These are phyloP conservation scores for Protobothrops flavoviridis DNA, from an alignment of 2,113 vertebrate genomes.

Conservation along the genomic window DNA sequence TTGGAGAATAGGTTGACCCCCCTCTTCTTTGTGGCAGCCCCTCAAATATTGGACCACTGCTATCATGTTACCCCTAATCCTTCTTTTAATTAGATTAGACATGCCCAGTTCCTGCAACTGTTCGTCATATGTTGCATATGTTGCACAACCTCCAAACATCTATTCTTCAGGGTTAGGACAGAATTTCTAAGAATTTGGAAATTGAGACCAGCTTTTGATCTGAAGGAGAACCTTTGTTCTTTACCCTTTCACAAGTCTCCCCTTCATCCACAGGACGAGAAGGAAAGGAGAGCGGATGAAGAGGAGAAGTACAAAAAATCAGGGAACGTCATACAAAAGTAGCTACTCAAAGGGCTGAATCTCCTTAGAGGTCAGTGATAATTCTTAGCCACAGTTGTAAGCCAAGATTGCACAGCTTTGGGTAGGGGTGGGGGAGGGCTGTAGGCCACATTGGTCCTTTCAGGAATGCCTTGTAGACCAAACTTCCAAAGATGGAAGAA, in stretches of 20 bases:
- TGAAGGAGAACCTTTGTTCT: not conserved
- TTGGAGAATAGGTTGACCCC: too few species aligned
- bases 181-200: not conserved
- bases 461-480: not conserved
- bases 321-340: not conserved
- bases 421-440: not conserved
- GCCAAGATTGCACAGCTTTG: not conserved
- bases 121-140: not conserved
- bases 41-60: too few species aligned
- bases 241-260: not conserved
- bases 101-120: too few species aligned
- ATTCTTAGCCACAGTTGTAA: not conserved
- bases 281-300: conserved; percentile 1
- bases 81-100: too few species aligned
- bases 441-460: not conserved
- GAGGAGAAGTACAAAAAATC: not conserved
- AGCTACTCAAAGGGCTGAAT: not conserved
- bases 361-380: not conserved
- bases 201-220: not conserved
- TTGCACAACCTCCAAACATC: not conserved
- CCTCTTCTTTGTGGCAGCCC: too few species aligned
- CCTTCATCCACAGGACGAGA: not conserved
- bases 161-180: not conserved
- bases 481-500: not conserved
- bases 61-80: too few species aligned